Conservation (phyloP, 2,113 vertebrate species). For the Promerops cafer region DNA sequence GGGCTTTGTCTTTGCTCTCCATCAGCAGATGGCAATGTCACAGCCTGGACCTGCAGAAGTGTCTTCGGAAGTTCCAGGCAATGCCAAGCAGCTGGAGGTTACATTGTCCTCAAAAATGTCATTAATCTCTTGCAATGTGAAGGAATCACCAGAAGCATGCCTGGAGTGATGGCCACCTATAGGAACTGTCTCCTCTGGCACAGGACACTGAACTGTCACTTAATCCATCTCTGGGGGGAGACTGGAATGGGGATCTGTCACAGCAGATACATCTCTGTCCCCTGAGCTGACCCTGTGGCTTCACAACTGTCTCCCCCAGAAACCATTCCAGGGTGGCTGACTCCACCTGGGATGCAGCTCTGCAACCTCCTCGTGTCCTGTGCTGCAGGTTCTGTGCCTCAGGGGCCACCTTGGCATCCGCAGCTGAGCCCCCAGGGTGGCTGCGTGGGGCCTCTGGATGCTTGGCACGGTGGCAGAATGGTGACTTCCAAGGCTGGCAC, state of each 20-base stretch:
- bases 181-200: not conserved
- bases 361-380: accelerated
- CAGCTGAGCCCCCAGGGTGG: not conserved
- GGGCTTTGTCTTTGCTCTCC: not conserved
- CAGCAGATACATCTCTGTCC: not conserved
- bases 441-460: not conserved
- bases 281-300: not conserved
- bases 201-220: not conserved
- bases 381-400: not conserved
- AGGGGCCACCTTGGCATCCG: not conserved
- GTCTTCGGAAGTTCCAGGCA: not conserved
- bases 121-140: accelerated
- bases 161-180: not conserved
- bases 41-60: not conserved
- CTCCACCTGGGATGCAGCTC: not conserved
- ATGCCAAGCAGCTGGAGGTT: not conserved
- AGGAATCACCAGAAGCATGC: not conserved
- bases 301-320: not conserved
- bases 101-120: not conserved
- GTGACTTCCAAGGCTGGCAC: not conserved
- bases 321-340: not conserved
- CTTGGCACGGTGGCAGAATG: not conserved
- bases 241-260: not conserved
- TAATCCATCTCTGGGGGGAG: not conserved
- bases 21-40: not conserved